Evolutionary conservation across 2,113 vertebrate genomes (phyloP), one percentile per base, ranked within the genome.

Genomic region (Nycticryphes semicollaris): DNA sequence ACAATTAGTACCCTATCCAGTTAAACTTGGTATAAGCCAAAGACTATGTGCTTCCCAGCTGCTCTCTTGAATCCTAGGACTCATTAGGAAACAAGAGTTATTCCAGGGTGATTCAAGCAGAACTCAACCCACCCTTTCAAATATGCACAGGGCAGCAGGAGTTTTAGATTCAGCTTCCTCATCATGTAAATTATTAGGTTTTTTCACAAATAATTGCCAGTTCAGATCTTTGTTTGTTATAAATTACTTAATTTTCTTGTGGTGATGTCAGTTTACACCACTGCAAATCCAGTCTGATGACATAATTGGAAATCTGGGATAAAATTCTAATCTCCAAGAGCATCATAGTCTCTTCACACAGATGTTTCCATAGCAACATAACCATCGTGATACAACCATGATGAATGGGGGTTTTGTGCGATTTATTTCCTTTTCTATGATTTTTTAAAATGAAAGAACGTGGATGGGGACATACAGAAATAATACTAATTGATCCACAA

Each of bases 291-390:
- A 60, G 22, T 62, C 35, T 73, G 70, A 91, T 94, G 87, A 79
- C 77, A 87, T 79, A 93, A 89, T 73, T 95, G 62, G 67, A 93
- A 95, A 94, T 79, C 89, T 47, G 30, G 70, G 66, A 84, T 89
- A 85, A 93, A 93, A 94, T 57, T 31, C 12, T 95, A 57, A 89
- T 87, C 66, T 91, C 54, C 45, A 57, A 84, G 66, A 89, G 21
- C 43, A 84, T 87, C 89, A 41, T 2, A 85, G 57, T 79, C 77
- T 94, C 74, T 82, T 89, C 89, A 84, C 81, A 87, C n/a, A 62
- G 84, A 33, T 76, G 87, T 97, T 96, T 91, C 96, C 95, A 96
- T 96, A 82, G 96, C 63, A 97, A 97, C 94, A 73, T 41, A 93
- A 82, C 77, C 84, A 82, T 76, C 0, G 0, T 48, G 74, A 18